These are phyloP conservation scores for Kuschelorhynchus macadamiae DNA, from an alignment of 2,888 invertebrate species.

Conservation along the genomic window DNA sequence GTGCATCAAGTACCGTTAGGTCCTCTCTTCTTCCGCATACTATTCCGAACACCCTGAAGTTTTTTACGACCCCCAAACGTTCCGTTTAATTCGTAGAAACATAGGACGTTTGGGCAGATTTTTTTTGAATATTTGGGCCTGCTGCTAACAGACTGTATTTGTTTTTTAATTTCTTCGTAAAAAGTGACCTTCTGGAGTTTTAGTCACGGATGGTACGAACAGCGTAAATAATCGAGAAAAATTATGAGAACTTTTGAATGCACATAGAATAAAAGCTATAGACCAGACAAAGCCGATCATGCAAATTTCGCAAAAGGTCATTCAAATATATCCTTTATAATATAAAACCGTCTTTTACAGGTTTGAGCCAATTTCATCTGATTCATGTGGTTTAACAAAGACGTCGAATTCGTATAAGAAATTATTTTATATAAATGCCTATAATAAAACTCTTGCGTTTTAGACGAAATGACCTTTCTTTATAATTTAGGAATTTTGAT, in stretches of 20 bases:
- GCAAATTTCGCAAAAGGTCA: too few relatives aligned
- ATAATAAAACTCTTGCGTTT: too few relatives aligned
- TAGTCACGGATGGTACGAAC: not conserved
- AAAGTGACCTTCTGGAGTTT: conserved; percentile 21
- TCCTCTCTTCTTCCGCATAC: conserved; percentile 41
- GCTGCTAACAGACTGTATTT: conserved; percentile 22
- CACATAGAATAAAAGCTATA: too few relatives aligned
- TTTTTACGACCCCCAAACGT: conserved; percentile 39
- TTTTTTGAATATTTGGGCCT: conserved; percentile 39
- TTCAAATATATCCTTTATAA: too few relatives aligned
- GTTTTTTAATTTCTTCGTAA: conserved; percentile 24
- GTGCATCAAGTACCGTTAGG: conserved; percentile 39
- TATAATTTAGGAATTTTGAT: too few relatives aligned
- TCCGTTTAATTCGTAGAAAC: conserved; percentile 40
- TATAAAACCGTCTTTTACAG: too few relatives aligned
- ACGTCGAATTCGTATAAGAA: too few relatives aligned
- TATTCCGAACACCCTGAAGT: conserved; percentile 40
- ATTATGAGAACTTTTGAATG: not conserved
- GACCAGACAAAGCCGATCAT: too few relatives aligned
- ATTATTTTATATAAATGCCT: too few relatives aligned
- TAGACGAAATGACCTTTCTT: too few relatives aligned
- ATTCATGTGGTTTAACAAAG: too few relatives aligned
- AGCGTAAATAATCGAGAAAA: conserved; percentile 23
- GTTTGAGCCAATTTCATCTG: too few relatives aligned
- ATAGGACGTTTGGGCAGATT: conserved; percentile 37